Percentiles rank a stretch among this genome's conserved stretches.
phyloP scores from a whole-genome alignment of 2,888 invertebrate genomes.

The Muscina levida region DNA sequence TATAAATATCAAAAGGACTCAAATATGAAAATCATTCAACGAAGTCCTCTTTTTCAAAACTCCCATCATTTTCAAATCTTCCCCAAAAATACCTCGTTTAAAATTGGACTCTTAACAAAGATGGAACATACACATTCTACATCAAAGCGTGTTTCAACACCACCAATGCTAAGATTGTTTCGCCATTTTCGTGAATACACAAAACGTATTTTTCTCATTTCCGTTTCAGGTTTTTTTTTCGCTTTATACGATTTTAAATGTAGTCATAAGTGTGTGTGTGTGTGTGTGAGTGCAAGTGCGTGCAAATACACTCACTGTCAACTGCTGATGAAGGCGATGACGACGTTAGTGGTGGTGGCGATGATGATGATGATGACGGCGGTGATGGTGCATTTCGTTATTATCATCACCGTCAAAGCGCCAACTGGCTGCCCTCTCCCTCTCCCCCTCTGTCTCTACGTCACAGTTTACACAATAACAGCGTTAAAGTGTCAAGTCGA shows the following conservation, averaged over 20 bases:
- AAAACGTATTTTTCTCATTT: slow-evolving; percentile 51
- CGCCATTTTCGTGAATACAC: neutral
- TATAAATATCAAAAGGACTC: too few species aligned
- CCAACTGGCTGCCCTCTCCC: neutral
- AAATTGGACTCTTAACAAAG: too few species aligned
- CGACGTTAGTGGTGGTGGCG: neutral
- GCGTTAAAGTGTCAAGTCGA: slow-evolving; percentile 41
- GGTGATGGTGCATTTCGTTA: slow-evolving; percentile 22
- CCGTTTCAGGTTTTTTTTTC: slow-evolving; percentile 34
- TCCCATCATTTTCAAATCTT: too few species aligned
- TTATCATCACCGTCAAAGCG: neutral
- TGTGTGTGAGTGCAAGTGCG: neutral
- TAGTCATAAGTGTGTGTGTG: neutral
- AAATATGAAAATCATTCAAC: too few species aligned
- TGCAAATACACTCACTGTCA: neutral
- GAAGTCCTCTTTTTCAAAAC: too few species aligned
- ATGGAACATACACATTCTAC: too few species aligned
- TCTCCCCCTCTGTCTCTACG: neutral
- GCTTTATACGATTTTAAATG: too few species aligned
- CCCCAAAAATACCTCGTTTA: too few species aligned
- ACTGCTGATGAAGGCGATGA: neutral
- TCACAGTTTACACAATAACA: slow-evolving; percentile 34
- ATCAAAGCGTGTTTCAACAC: too few species aligned
- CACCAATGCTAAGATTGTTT: too few species aligned
- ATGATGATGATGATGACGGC: neutral